phyloP scores from a whole-genome alignment of 1,140 invertebrate species.

The Nixonia krombeini region DNA sequence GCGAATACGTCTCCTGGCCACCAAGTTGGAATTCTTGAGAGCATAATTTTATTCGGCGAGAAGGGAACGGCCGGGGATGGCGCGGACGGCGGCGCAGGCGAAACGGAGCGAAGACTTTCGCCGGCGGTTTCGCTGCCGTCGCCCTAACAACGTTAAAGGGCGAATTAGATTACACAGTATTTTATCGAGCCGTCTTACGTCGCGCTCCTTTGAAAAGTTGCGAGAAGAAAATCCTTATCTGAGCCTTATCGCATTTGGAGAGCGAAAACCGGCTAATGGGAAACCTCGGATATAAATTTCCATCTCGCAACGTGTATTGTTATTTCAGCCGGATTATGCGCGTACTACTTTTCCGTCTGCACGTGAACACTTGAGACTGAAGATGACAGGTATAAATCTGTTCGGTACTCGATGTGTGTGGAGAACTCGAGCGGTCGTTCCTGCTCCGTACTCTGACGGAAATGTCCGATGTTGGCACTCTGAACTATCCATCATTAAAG shows the following conservation, averaged over 20 bases:
- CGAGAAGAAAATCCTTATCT: conserved; percentile 8
- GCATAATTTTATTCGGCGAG: conserved; percentile 62
- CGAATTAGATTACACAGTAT: conserved; percentile 63
- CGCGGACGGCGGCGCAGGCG: conserved; percentile 27
- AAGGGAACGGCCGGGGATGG: conserved; percentile 40
- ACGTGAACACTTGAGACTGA: conserved; percentile 16
- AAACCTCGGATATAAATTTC: conserved; percentile 9
- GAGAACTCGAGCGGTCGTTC: neutral
- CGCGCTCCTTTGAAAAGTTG: conserved; percentile 17
- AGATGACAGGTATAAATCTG: conserved; percentile 12
- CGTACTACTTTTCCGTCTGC: neutral
- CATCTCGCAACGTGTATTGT: neutral
- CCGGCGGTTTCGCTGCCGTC: conserved; percentile 50
- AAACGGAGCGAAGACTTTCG: conserved; percentile 34
- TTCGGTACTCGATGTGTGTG: neutral
- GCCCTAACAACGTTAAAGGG: conserved; percentile 50
- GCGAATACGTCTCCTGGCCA: conserved; percentile 36
- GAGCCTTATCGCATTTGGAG: conserved; percentile 13
- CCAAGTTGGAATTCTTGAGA: conserved; percentile 37
- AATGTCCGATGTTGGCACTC: neutral
- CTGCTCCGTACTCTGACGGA: neutral
- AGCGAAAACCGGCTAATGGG: conserved; percentile 5
- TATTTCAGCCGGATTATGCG: conserved; percentile 14
- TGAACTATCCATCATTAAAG: conserved; percentile 1
- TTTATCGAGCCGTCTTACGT: conserved; percentile 58